Evolutionary conservation across 1,140 invertebrate species (phyloP).

Genomic region (Calycopis cecrops): DNA sequence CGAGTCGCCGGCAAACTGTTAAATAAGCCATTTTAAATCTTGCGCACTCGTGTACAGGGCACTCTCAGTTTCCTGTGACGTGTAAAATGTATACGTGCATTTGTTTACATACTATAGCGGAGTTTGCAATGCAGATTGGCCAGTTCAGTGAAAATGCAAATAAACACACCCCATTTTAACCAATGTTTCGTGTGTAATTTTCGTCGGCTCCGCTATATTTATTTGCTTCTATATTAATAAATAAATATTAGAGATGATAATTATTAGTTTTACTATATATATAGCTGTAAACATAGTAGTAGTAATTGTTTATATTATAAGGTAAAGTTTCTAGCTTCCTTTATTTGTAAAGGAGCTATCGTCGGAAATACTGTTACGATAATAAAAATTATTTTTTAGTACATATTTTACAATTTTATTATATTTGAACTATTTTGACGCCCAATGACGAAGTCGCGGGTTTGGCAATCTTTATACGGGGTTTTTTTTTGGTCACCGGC

Average conservation of each 20-base stretch:
- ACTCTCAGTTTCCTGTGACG: background rate
- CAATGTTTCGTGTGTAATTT: conserved; percentile 36
- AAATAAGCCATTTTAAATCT: conserved; percentile 19
- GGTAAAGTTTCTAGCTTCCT: too few species aligned
- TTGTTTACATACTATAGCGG: conserved; percentile 48
- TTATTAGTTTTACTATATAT: background rate
- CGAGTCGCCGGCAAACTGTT: conserved; percentile 9
- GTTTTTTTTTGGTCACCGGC: too few species aligned
- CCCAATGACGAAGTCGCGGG: too few species aligned
- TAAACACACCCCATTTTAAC: conserved; percentile 37
- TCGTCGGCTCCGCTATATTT: conserved; percentile 23
- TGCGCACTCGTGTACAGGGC: conserved; percentile 17
- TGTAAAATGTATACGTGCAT: conserved; percentile 19
- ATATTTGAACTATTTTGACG: too few species aligned
- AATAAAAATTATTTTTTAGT: too few species aligned
- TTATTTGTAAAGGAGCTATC: too few species aligned
- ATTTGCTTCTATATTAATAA: background rate
- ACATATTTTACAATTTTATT: too few species aligned
- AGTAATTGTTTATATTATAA: too few species aligned
- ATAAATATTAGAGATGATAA: too few species aligned
- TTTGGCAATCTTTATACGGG: too few species aligned
- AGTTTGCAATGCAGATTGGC: conserved; percentile 68
- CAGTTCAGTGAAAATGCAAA: conserved; percentile 63
- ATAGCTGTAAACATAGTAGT: too few species aligned
- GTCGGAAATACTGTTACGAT: too few species aligned